These are phyloP conservation scores for Macrostomum lignano DNA, from an alignment of 1,140 invertebrate genomes.

Conservation along the genomic window DNA sequence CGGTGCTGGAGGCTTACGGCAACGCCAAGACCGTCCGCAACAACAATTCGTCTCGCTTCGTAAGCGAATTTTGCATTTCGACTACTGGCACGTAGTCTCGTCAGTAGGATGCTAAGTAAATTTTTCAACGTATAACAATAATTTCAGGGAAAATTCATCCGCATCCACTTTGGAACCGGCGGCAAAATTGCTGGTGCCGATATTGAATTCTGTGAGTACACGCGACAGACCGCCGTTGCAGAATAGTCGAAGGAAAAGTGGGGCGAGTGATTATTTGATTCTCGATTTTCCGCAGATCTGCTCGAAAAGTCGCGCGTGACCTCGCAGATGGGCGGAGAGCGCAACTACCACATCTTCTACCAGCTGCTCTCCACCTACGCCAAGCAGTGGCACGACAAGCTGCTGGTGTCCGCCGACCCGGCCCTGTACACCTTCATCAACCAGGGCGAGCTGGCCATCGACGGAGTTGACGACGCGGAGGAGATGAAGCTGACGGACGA, in stretches of 20 bases:
- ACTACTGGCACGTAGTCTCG: too few species aligned
- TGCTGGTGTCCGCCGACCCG: slow-evolving; percentile 51
- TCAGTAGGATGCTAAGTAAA: too few species aligned
- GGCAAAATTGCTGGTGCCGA: slow-evolving; percentile 98
- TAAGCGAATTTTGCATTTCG: slow-evolving; percentile 11
- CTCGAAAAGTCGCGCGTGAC: slow-evolving; percentile 99
- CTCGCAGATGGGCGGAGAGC: slow-evolving; percentile 70
- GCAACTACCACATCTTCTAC: slow-evolving; percentile 99
- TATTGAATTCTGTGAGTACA: slow-evolving; percentile 90
- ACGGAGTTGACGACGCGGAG: slow-evolving; percentile 75
- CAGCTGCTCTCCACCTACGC: slow-evolving; percentile 63
- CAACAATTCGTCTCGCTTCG: slow-evolving; percentile 37
- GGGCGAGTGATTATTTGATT: not conserved
- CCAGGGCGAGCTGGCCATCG: slow-evolving; percentile 83
- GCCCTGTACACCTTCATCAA: slow-evolving; percentile 65
- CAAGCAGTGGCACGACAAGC: slow-evolving; percentile 29
- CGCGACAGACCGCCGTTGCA: not conserved
- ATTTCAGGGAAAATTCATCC: slow-evolving; percentile 75
- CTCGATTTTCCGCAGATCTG: slow-evolving; percentile 41
- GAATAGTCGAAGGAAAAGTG: not conserved
- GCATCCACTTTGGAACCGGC: slow-evolving; percentile 93
- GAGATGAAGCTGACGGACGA: slow-evolving; percentile 71
- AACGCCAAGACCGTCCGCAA: slow-evolving; percentile 36
- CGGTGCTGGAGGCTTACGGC: slow-evolving; percentile 33
- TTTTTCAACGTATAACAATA: too few species aligned